Percentiles rank a stretch among this genome's conserved stretches.
Conservation (phyloP, 2,797 vertebrate genomes). For the Anniella stebbinsi region DNA sequence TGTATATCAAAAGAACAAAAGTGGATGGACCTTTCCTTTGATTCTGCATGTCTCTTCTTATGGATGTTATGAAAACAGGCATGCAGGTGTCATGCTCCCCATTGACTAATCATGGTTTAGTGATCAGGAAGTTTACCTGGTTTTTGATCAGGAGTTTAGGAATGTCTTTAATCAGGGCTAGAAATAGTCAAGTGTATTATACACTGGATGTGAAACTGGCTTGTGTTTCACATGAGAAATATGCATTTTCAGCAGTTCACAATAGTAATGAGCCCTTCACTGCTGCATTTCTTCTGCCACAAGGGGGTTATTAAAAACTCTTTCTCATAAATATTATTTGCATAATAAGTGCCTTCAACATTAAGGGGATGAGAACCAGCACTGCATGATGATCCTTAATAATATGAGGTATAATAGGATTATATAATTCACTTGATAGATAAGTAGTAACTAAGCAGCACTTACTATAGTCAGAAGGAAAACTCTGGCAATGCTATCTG, state of each 20-base stretch:
- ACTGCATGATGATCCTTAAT: conserved; percentile 32
- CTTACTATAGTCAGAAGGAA: conserved; percentile 1
- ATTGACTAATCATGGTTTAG: neutral
- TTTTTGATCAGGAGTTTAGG: neutral
- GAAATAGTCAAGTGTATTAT: neutral
- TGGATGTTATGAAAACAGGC: neutral
- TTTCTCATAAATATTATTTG: conserved; percentile 51
- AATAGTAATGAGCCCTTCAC: conserved; percentile 31
- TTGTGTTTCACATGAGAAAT: conserved; percentile 37
- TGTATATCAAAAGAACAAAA: neutral
- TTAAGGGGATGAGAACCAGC: conserved; percentile 40
- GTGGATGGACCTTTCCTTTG: neutral
- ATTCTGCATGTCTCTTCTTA: neutral
- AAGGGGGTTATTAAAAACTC: conserved; percentile 13
- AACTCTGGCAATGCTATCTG: conserved; percentile 39
- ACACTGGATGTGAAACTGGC: neutral
- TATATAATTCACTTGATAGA: conserved; percentile 29
- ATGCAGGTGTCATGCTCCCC: neutral
- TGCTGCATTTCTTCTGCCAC: conserved; percentile 35
- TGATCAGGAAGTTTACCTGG: neutral
- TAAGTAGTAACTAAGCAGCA: neutral
- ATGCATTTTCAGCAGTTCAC: conserved; percentile 8
- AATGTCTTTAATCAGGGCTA: neutral
- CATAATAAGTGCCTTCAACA: conserved; percentile 25
- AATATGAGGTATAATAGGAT: conserved; percentile 26